phyloP scores from a whole-genome alignment of 2,888 invertebrate genomes.

The Allygus modestus region DNA sequence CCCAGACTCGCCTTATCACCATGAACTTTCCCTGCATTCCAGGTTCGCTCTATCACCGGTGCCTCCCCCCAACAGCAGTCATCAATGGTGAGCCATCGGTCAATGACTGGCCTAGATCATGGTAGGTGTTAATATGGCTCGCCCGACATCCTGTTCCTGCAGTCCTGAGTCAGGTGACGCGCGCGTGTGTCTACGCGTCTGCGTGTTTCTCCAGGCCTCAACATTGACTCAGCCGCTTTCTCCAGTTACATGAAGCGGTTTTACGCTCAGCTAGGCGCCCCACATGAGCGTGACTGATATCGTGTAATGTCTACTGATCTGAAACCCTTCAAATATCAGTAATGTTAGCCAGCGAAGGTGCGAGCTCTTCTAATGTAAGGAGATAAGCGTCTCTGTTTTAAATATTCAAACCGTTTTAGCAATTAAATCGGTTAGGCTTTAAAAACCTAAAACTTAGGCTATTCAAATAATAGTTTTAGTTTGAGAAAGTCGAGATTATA shows the following conservation, averaged over 20 bases:
- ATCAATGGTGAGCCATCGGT: not conserved
- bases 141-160: slow-evolving; percentile 19
- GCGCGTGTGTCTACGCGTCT: slow-evolving; percentile 19
- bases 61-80: not conserved
- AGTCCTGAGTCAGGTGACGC: not conserved
- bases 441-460: no score
- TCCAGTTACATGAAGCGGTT: slow-evolving; percentile 15
- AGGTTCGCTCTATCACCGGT: not conserved
- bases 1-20: no score
- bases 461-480: no score
- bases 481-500: no score
- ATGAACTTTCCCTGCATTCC: slow-evolving; percentile 3
- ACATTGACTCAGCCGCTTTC: slow-evolving; percentile 45
- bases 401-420: no score
- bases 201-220: not conserved
- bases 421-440: no score
- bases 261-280: slow-evolving; percentile 15
- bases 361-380: no score
- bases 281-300: not conserved
- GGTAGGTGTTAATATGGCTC: slow-evolving; percentile 1
- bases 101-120: slow-evolving; percentile 6
- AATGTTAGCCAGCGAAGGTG: not conserved
- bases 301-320: not conserved
- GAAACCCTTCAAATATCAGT: not conserved
- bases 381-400: no score